Percentiles rank a stretch among this genome's conserved stretches.
phyloP scores from a whole-genome alignment of 2,797 vertebrate species.

The Periparus ater region DNA sequence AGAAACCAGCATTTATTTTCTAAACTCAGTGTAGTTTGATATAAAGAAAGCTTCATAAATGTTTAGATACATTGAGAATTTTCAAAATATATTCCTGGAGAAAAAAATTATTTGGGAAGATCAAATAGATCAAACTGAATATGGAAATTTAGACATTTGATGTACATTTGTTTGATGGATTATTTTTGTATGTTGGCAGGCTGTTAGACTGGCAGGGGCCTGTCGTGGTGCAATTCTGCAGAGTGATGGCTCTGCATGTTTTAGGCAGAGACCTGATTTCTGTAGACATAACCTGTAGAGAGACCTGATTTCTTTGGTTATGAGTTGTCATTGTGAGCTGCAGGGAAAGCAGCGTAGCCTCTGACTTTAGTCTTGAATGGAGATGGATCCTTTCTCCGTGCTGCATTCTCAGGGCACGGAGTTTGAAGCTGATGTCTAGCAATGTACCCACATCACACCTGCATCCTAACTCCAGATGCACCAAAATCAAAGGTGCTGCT shows the following conservation, averaged over 20 bases:
- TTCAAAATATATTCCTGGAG: background rate
- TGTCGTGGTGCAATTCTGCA: background rate
- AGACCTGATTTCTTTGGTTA: background rate
- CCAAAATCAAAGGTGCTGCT: background rate
- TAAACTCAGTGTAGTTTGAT: background rate
- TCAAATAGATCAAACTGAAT: background rate
- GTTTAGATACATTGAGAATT: background rate
- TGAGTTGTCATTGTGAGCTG: background rate
- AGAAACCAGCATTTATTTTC: background rate
- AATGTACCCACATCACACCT: background rate
- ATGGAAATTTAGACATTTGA: background rate
- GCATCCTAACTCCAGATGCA: background rate
- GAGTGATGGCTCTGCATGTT: background rate
- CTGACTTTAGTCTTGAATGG: background rate
- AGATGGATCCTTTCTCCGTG: background rate
- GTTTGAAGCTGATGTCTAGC: background rate
- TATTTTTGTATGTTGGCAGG: background rate
- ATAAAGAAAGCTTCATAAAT: background rate
- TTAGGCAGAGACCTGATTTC: background rate
- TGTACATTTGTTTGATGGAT: background rate
- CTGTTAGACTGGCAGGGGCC: background rate
- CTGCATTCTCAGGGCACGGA: background rate
- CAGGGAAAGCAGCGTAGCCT: background rate
- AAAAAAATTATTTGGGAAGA: background rate
- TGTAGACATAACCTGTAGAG: background rate